A percentile compares a stretch with the other conserved stretches of the same genome.
Conservation (phyloP, 2,797 vertebrate species). For the Lepilemur septentrionalis region DNA sequence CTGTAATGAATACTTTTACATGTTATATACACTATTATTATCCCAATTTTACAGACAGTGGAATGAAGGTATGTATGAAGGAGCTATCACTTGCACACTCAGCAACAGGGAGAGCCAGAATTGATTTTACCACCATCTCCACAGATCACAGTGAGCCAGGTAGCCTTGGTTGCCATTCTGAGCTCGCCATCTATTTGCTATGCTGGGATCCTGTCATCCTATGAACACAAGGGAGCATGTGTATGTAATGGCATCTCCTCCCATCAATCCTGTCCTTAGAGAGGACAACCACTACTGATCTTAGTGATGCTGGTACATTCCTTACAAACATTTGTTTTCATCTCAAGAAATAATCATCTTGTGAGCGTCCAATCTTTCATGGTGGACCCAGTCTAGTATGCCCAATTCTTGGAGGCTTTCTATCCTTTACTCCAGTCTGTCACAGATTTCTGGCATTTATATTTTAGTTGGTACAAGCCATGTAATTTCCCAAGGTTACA, state of each 20-base stretch:
- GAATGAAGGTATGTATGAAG: neutral
- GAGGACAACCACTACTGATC: no score
- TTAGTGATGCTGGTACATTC: neutral
- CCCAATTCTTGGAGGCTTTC: neutral
- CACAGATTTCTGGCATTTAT: neutral
- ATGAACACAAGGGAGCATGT: neutral
- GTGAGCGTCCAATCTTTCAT: neutral
- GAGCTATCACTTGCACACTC: neutral
- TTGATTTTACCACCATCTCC: neutral
- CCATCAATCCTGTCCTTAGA: neutral
- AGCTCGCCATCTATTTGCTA: neutral
- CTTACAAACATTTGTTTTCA: neutral
- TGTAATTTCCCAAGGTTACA: neutral
- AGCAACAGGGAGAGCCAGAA: neutral
- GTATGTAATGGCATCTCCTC: neutral
- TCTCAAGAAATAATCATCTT: neutral
- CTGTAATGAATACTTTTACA: neutral
- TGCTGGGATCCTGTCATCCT: neutral
- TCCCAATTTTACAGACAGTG: neutral
- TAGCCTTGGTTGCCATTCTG: neutral
- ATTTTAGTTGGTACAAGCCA: neutral
- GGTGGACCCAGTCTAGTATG: neutral
- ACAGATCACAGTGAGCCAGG: neutral
- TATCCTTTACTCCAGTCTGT: neutral
- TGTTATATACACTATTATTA: neutral